Base-by-base conservation (phyloP, 2,888 invertebrate genomes). In the Limnephilus rhombicus region DNA sequence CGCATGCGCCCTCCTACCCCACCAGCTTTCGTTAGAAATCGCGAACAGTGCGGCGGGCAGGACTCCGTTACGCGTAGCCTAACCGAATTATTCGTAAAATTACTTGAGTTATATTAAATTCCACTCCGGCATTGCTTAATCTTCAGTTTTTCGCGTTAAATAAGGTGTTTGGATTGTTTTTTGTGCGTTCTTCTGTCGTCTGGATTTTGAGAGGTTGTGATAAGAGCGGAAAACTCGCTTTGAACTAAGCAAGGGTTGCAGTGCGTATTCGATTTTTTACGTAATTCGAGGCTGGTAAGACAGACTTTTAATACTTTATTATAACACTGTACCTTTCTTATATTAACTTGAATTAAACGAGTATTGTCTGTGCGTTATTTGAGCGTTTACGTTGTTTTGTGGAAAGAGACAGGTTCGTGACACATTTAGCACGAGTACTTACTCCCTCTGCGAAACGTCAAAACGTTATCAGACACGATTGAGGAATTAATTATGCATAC, bases 221-320 rank as follows among this genome's bases (percentile, higher is more conserved):
- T 89, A 91, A 91, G 31, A 80, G 87, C 37, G 85, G 24, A 85
- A 86, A 91, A 91, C 68, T 45, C 41, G 82, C 41, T 91, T 68
- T 49, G 80, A 86, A 91, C 85, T 80, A 87, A 82, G 91, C 82
- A 80, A 91, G 80, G 91, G 91, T 87, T 87, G 86, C 37, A 80
- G 91, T 91, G 91, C 91, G 91, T 91, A 68, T 91, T 91, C 91
- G 87, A 91, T 91, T 91, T 88, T 91, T 91, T 91, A 91, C 91
- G 91, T 91, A 91, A 91, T 91, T 91, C 87, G 86, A 83, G 80
- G 45, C 87, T 86, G 91, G 91, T 91, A 91, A 91, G 91, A 86
- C 83, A 37, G 83, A 37, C 18, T 83, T 83, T 18, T 83, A 37
- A 37, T 83, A 83, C 37, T 68, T 37, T 83, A 37, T 83, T 34